phyloP scores from a whole-genome alignment of 2,888 invertebrate species.

The Drosophila mercatorum region DNA sequence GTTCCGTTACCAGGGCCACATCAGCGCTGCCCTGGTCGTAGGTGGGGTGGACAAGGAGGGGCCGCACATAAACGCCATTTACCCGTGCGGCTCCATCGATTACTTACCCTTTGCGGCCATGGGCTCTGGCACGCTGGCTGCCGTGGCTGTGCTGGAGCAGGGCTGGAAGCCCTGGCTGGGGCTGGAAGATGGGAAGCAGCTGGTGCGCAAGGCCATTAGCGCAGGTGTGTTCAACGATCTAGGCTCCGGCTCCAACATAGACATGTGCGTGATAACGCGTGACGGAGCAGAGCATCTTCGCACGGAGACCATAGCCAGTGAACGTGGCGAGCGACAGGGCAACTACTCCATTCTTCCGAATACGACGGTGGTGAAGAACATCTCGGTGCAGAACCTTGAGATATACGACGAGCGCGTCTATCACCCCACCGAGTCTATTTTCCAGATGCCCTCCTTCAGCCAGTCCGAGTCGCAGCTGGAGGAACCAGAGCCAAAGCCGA shows the following conservation, averaged over 20 bases:
- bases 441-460: not conserved
- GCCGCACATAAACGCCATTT: slow-evolving; percentile 94
- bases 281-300: slow-evolving; percentile 92
- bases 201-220: slow-evolving; percentile 97
- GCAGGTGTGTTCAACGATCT: slow-evolving; percentile 99
- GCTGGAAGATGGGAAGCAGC: slow-evolving; percentile 93
- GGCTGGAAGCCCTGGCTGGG: slow-evolving; percentile 92
- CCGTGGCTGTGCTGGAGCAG: slow-evolving; percentile 97
- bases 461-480: slow-evolving; percentile 1
- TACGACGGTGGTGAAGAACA: slow-evolving; percentile 79
- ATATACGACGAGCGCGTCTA: slow-evolving; percentile 68
- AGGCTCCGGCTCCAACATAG: slow-evolving; percentile 97
- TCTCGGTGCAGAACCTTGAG: slow-evolving; percentile 74
- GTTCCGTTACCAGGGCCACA: slow-evolving; percentile 96
- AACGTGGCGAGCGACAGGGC: slow-evolving; percentile 79
- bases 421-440: slow-evolving; percentile 3
- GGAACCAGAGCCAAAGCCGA: not conserved
- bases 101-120: slow-evolving; percentile 96
- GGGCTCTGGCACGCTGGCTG: slow-evolving; percentile 98
- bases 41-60: slow-evolving; percentile 97
- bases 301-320: slow-evolving; percentile 94
- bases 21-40: slow-evolving; percentile 96
- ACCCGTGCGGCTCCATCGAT: slow-evolving; percentile 98
- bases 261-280: slow-evolving; percentile 95
- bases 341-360: slow-evolving; percentile 79